Conservation (phyloP, 1,140 invertebrate species). For the Atta texana region DNA sequence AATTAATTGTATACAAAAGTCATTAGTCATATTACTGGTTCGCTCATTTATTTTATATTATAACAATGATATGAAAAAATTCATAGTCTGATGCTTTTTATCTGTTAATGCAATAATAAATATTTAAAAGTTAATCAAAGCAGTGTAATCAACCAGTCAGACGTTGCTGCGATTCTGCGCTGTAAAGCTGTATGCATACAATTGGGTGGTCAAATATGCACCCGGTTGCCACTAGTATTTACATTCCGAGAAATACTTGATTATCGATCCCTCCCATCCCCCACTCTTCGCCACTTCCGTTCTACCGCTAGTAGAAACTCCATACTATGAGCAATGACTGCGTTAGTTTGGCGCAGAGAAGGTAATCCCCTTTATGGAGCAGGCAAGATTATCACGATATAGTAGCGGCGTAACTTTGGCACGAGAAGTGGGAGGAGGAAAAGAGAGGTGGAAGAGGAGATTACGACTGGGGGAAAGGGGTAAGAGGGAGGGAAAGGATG, state of each 20-base stretch:
- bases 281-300: conserved; percentile 44
- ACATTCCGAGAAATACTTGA: conserved; percentile 72
- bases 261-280: conserved; percentile 69
- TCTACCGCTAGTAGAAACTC: conserved; percentile 66
- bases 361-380: conserved; percentile 70
- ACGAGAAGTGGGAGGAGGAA: not conserved
- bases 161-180: conserved; percentile 26
- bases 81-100: not conserved
- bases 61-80: not conserved
- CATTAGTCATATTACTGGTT: not conserved
- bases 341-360: conserved; percentile 65
- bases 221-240: conserved; percentile 63
- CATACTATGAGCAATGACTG: conserved; percentile 61
- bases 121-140: conserved; percentile 1
- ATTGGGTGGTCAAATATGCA: conserved; percentile 69
- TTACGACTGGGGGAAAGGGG: not conserved
- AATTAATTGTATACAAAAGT: not conserved
- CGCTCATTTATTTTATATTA: not conserved
- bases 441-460: conserved; percentile 11
- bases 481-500: not conserved
- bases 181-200: conserved; percentile 60
- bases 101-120: not conserved
- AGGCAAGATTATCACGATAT: conserved; percentile 69
- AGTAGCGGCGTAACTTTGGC: conserved; percentile 69
- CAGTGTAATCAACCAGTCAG: not conserved